Evolutionary conservation across 2,888 invertebrate species (phyloP), one percentile per base, ranked within the genome.

Genomic region (Sicus ferrugineus): DNA sequence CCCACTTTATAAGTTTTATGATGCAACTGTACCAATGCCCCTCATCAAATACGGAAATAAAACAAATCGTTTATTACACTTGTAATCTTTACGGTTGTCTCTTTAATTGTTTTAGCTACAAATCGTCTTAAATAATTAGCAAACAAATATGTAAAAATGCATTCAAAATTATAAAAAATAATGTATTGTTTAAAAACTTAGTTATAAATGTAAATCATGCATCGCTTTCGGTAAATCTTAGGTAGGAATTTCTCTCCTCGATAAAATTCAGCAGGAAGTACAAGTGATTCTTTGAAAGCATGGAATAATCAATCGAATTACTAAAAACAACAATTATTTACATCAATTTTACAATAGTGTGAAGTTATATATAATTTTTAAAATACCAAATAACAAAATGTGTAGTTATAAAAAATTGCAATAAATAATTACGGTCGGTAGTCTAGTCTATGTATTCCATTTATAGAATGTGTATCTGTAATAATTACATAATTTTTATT

Each of bases 261-360:
- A 42, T 34, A 14, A 42, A 42, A 42, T 42, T 2, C 16, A 42
- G 1, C 42, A 9, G n/a, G 5, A 42, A 42, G 42, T 14, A 21
- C 52, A 52, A 52, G 21, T 26, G 5, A 26, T 16, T 26, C 56
- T 56, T 56, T 56, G 42, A 23, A 21, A 16, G 38, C 21, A 61
- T 61, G 61, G 23, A 42, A 42, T 61, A 16, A 16, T 61, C 42
- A 23, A 59, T 30, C 48, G 46, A 38, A 54, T 16, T 21, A 59
- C 42, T 23, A 46, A 58, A 66, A 21, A 14, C 23, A 23, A 14
- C 31, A n/a, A n/a, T 31, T 65, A 64, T 64, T 50, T 64, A 64
- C 63, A 63, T 28, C 46, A 26, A 19, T 26, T 63, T 23, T 48
- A 50, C 48, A 46, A 62, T n/a, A 31, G 16, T 16, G 19, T 14